Percentiles rank a stretch among this genome's conserved stretches.
Conservation (phyloP, 2,113 vertebrate species). For the Nesoenas mayeri region DNA sequence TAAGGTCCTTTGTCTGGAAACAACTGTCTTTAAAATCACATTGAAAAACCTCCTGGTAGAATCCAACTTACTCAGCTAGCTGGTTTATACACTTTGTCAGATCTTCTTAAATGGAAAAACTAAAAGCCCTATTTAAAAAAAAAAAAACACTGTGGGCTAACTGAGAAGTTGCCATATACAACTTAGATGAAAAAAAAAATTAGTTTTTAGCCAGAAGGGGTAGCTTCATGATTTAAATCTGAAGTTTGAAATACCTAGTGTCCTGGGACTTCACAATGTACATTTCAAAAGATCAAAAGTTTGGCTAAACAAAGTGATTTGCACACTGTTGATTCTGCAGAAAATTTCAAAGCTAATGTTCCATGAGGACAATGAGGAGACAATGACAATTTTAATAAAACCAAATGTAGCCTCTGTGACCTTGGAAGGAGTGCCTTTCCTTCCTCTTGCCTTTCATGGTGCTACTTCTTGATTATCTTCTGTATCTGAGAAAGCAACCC, state of each 20-base stretch:
- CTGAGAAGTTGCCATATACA: not conserved
- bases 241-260: not conserved
- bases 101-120: slow-evolving; percentile 1
- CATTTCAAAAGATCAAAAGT: slow-evolving; percentile 20
- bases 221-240: not conserved
- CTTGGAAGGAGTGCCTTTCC: slow-evolving; percentile 4
- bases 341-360: slow-evolving; percentile 31
- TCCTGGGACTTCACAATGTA: not conserved
- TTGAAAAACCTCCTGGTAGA: not conserved
- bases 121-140: not conserved
- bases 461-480: not conserved
- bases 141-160: not conserved
- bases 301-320: not conserved
- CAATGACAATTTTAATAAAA: slow-evolving; percentile 1
- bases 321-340: not conserved
- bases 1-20: not conserved
- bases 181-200: not conserved
- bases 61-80: not conserved
- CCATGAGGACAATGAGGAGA: not conserved
- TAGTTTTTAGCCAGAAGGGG: not conserved
- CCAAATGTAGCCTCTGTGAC: not conserved
- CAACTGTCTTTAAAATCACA: not conserved
- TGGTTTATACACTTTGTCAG: not conserved
- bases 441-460: not conserved
- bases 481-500: not conserved